Percentiles rank a stretch among this genome's conserved stretches.
Evolutionary conservation across 2,797 vertebrate genomes (phyloP).

Genomic region (Darevskia nairensis): DNA sequence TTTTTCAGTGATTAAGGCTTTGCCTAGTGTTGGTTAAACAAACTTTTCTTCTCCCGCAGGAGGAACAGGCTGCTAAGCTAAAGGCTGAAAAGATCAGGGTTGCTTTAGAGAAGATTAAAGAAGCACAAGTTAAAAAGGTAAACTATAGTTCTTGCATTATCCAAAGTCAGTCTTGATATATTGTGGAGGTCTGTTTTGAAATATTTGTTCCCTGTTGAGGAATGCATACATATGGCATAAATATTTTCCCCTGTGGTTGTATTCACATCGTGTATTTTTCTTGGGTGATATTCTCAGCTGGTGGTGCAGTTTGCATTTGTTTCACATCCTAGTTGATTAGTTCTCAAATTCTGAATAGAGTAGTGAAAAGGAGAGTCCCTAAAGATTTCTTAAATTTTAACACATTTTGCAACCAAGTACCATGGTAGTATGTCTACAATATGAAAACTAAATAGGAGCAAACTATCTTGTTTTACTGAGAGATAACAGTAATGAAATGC

Average conservation of each 20-base stretch:
- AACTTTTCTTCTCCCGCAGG: constrained; percentile 80
- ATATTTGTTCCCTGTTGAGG: neutral
- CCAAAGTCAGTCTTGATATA: neutral
- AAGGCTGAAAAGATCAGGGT: constrained; percentile 97
- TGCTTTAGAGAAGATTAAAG: constrained; percentile 98
- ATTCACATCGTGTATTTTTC: neutral
- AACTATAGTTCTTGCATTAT: constrained; percentile 40
- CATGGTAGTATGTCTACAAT: neutral
- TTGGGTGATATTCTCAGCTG: neutral
- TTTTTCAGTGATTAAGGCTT: neutral
- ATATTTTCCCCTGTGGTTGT: constrained; percentile 1
- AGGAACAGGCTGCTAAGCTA: constrained; percentile 95
- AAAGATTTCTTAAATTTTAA: neutral
- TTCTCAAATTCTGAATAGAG: neutral
- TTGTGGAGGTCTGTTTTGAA: constrained; percentile 20
- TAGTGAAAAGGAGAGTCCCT: neutral
- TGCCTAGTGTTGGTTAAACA: constrained; percentile 50
- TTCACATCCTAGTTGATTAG: neutral
- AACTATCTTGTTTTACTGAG: neutral
- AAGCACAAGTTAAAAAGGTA: constrained; percentile 99
- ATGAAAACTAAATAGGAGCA: neutral
- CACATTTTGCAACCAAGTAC: neutral
- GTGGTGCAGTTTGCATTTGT: neutral
- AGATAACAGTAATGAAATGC: neutral
- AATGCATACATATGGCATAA: constrained; percentile 3